Evolutionary conservation across 2,113 vertebrate species (phyloP), one percentile per base, ranked within the genome.

Genomic region (Brienomyrus brachyistius): DNA sequence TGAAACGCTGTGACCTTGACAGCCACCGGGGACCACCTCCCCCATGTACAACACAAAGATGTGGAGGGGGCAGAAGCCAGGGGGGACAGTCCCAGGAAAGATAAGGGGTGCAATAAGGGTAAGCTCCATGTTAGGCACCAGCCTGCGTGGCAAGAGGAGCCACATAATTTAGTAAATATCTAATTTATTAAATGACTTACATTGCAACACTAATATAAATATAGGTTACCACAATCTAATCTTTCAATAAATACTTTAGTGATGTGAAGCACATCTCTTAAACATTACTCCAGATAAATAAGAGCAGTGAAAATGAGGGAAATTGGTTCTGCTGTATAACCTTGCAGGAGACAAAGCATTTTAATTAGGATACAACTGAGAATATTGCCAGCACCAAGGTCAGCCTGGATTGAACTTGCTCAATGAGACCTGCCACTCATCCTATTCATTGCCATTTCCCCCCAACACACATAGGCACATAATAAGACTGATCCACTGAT

Each of bases 1-100:
- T 83, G 70, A 92, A 91, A 77, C 88, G 90, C 92, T 91, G 85
- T 50, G 56, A 89, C 70, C 89, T 91, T 91, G 87, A n/a, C n/a
- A n/a, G n/a, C n/a, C n/a, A 19, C 59, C 51, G 15, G 88, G 85
- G 48, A 90, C 92, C 92, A 89, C 90, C 83, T 88, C 90, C 90
- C 88, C 40, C 82, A n/a, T 84, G 83, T 47, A 23, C 82, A 27
- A 91, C 90, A 91, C 91, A 43, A n/a, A 9, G 83, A 13, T 17
- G 52, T 87, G 17, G 52, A 82, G 91, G 52, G 86, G 89, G 52
- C 74, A 83, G 88, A 86, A 52, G 52, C 19, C 6, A 47, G 23
- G 84, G 47, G 47, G 84, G 15, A 40, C 85, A 35, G 27, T 56
- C 31, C 15, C 85, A 35, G 85, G 56, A 21, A 51, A 87, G 11